Percentiles rank a stretch among this genome's conserved stretches.
These are phyloP conservation scores for Macaria notata DNA, from an alignment of 2,888 invertebrate genomes.

Conservation along the genomic window DNA sequence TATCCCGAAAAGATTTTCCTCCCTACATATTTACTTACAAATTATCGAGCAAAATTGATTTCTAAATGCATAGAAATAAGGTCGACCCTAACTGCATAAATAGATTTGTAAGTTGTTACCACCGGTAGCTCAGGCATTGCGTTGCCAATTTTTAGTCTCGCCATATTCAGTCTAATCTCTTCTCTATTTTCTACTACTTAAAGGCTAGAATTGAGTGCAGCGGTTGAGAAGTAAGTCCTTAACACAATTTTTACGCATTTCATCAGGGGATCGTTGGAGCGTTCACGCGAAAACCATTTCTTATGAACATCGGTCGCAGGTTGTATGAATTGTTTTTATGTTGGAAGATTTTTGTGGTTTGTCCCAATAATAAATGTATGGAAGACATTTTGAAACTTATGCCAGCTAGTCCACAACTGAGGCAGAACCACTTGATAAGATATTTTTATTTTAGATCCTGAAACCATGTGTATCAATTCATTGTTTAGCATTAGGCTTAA, in stretches of 20 bases:
- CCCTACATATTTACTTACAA: slow-evolving; percentile 7
- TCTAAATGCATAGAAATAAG: too few species aligned
- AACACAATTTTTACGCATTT: slow-evolving; percentile 61
- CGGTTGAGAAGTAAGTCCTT: slow-evolving; percentile 49
- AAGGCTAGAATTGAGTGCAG: slow-evolving; percentile 9
- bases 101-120: slow-evolving; percentile 23
- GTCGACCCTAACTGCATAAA: slow-evolving; percentile 9
- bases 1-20: slow-evolving; percentile 43
- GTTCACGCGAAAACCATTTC: slow-evolving; percentile 57
- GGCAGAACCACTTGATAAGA: too few species aligned
- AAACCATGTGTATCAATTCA: too few species aligned
- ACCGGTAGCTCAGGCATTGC: slow-evolving; percentile 24
- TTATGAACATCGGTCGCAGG: slow-evolving; percentile 38
- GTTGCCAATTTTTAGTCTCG: slow-evolving; percentile 17
- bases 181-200: background rate
- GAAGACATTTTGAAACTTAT: too few species aligned
- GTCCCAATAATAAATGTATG: too few species aligned
- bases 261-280: slow-evolving; percentile 56
- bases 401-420: too few species aligned
- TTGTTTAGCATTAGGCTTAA: too few species aligned
- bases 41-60: slow-evolving; percentile 12
- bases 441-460: too few species aligned
- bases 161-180: slow-evolving; percentile 5
- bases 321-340: slow-evolving; percentile 33
- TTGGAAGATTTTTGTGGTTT: background rate